Conservation (phyloP, 1,140 invertebrate genomes). For the Doryteuthis pealeii region DNA sequence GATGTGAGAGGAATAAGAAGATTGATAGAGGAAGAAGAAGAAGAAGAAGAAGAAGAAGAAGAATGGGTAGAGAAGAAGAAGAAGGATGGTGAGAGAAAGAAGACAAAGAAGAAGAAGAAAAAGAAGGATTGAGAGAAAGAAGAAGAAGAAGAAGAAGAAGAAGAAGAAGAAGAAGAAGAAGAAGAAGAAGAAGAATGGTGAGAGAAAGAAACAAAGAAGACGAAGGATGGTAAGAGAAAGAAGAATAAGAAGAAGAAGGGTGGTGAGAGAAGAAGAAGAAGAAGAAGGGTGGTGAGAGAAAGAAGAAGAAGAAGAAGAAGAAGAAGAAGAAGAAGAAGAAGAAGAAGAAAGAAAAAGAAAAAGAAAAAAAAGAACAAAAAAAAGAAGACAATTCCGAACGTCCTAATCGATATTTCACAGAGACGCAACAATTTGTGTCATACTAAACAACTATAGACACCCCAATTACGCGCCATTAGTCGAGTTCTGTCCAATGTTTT, state of each 20-base stretch:
- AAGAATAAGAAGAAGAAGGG: no score
- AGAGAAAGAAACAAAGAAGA: neutral
- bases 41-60: neutral
- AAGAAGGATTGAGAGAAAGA: neutral
- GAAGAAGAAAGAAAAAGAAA: neutral
- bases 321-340: neutral
- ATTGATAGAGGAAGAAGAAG: neutral
- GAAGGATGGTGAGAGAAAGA: neutral
- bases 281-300: neutral
- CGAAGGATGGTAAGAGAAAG: neutral
- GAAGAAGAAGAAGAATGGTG: neutral
- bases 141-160: neutral
- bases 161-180: neutral
- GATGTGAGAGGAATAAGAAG: no score
- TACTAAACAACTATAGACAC: no score
- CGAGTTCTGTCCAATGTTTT: no score
- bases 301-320: neutral
- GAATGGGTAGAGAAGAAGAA: neutral
- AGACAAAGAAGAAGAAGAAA: neutral
- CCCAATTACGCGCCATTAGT: no score
- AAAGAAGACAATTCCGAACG: no score
- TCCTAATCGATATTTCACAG: no score
- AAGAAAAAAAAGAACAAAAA: neutral
- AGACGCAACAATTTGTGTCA: no score
- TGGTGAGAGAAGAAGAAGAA: no score